Percentiles rank a stretch among this genome's conserved stretches.
These are phyloP conservation scores for Nowickia ferox DNA, from an alignment of 2,888 invertebrate species.

Conservation along the genomic window DNA sequence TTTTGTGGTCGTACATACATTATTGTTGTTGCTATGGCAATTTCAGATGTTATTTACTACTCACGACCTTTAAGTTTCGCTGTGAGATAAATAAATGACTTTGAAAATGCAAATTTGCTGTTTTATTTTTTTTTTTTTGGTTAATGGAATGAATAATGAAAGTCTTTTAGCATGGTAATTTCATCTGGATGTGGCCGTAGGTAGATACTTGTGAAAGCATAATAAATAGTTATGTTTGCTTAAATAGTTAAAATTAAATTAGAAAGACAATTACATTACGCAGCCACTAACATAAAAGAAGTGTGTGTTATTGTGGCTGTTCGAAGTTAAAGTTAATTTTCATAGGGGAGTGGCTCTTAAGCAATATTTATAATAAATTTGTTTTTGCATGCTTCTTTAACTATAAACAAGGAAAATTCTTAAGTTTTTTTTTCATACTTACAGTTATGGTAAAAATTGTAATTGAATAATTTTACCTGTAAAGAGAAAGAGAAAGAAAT, in stretches of 20 bases:
- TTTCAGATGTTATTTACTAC: constrained; percentile 34
- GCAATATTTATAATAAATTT: background rate
- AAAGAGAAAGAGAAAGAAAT: background rate
- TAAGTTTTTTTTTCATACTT: background rate
- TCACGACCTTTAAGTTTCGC: constrained; percentile 61
- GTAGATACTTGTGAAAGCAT: constrained; percentile 2
- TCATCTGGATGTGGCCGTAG: constrained; percentile 42
- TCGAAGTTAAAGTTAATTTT: background rate
- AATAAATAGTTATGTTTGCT: constrained; percentile 14
- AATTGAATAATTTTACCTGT: background rate
- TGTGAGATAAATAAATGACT: constrained; percentile 53
- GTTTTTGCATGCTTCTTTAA: background rate
- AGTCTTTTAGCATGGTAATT: constrained; percentile 44
- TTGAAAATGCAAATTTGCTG: constrained; percentile 58
- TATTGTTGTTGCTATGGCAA: constrained; percentile 15
- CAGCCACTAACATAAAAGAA: background rate
- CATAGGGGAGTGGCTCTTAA: background rate
- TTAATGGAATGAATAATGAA: constrained; percentile 43
- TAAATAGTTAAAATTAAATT: constrained; percentile 57
- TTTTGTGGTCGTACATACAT: constrained; percentile 41
- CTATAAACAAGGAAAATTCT: background rate
- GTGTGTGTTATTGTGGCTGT: background rate
- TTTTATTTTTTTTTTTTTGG: constrained; percentile 5
- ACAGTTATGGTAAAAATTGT: background rate
- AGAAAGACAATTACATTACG: constrained; percentile 36